A percentile compares a stretch with the other conserved stretches of the same genome.
Conservation (phyloP, 1,140 invertebrate genomes). For the Cydia strobilella region DNA sequence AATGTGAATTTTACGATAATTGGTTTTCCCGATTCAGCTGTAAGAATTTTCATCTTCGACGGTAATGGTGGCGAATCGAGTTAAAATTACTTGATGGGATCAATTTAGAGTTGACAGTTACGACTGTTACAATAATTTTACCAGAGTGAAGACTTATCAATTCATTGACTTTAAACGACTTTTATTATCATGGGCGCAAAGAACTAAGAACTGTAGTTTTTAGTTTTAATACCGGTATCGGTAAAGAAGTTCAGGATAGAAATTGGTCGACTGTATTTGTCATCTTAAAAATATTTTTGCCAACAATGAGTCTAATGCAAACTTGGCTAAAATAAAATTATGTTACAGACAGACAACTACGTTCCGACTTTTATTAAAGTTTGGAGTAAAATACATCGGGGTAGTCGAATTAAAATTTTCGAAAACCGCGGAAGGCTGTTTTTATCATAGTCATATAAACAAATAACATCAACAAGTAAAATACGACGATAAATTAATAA, state of each 20-base stretch:
- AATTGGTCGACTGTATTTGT: too few species aligned
- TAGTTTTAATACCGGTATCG: too few species aligned
- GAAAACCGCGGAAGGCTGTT: too few species aligned
- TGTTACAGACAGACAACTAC: too few species aligned
- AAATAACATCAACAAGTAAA: not conserved
- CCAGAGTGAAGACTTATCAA: not conserved
- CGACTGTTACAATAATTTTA: not conserved
- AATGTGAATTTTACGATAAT: constrained; percentile 20
- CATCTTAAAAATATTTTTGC: too few species aligned
- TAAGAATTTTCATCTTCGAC: constrained; percentile 1
- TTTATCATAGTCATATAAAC: not conserved
- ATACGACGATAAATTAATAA: not conserved
- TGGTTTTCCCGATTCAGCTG: not conserved
- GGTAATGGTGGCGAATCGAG: not conserved
- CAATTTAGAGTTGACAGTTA: constrained; percentile 1
- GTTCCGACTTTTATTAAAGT: too few species aligned
- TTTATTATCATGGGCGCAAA: not conserved
- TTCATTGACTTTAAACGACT: not conserved
- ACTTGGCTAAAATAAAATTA: too few species aligned
- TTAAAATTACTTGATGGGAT: constrained; percentile 2
- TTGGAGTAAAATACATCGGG: too few species aligned
- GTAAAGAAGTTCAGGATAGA: too few species aligned
- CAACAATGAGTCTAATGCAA: too few species aligned
- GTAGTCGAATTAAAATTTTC: too few species aligned
- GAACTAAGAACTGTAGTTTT: too few species aligned